Base-by-base conservation (phyloP, 2,888 invertebrate genomes). In the Acronicta alni region DNA sequence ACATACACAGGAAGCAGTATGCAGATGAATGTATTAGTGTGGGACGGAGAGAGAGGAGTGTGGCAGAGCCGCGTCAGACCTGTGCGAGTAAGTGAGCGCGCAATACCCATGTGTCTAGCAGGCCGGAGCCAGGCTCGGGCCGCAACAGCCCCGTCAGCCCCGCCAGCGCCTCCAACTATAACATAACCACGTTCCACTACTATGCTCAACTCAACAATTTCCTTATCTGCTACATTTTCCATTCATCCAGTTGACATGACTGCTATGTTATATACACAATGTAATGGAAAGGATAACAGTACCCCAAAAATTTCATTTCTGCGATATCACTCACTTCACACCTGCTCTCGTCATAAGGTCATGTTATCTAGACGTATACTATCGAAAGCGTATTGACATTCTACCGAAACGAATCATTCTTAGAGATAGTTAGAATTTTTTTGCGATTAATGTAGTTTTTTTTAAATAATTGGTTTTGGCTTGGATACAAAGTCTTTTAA, bases 81-180 rank as follows among this genome's bases (percentile, higher is more conserved):
- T 94, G 93, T 90, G 93, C 92, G 91, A 93, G 92, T 91, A 93
- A 94, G 93, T 91, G 94, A 93, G 94, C 94, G 93, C 93, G 93
- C 93, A 94, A 94, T 94, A 94, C 94, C 94, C 94, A 94, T 86
- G 93, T 94, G 91, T 94, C 94, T 88, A 94, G 92, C 85, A 94
- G 92, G 80, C 88, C 92, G 84, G 86, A 84, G 87, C 89, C 90
- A 74, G 92, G 91, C 80, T 92, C 93, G 77, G 92, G 89, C 85
- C 93, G 92, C 92, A 93, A 90, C 92, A 92, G 92, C 75, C 93
- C 93, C 88, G 93, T 88, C 86, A 92, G 89, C 74, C 93, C 93
- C 78, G 94, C 92, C 87, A 94, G 87, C 90, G 94, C 91, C 93
- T 94, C 94, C 93, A 94, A 89, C 94, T 94, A 94, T 86, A 94